A percentile compares a stretch with the other conserved stretches of the same genome.
These are phyloP conservation scores for Leptosomus discolor DNA, from an alignment of 2,113 vertebrate genomes.

Conservation along the genomic window DNA sequence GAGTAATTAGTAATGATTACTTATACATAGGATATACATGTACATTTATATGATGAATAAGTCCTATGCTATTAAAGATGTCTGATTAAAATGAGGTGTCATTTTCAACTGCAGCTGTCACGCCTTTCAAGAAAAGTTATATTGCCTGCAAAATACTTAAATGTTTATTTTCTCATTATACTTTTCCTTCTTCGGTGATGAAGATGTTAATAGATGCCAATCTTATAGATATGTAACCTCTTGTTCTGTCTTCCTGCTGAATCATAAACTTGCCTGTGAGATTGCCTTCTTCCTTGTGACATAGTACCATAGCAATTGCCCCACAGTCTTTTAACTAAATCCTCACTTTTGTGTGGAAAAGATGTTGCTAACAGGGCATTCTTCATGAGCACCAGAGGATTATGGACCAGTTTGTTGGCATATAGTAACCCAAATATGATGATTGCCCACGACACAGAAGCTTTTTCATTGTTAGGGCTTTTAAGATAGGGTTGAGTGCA, in stretches of 20 bases:
- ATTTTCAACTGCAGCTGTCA: background rate
- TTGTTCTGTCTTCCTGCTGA: background rate
- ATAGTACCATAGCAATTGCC: background rate
- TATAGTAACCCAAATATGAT: background rate
- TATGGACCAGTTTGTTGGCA: background rate
- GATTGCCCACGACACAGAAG: background rate
- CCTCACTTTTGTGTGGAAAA: background rate
- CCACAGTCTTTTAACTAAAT: background rate
- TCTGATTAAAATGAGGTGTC: background rate
- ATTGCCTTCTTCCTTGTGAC: background rate
- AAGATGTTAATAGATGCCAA: background rate
- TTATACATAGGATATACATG: background rate
- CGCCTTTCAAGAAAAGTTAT: background rate
- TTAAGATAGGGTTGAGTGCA: background rate
- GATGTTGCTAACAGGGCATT: accelerated
- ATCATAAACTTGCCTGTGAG: background rate
- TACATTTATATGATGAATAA: background rate
- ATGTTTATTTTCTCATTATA: background rate
- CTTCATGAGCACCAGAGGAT: background rate
- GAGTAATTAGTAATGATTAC: background rate
- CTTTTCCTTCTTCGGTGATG: background rate
- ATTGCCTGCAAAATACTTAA: background rate
- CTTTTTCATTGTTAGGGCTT: background rate
- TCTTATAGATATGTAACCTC: background rate
- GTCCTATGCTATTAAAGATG: background rate